Percentiles rank a stretch among this genome's conserved stretches.
These are phyloP conservation scores for Oreortyx pictus DNA, from an alignment of 2,797 vertebrate genomes.

Conservation along the genomic window DNA sequence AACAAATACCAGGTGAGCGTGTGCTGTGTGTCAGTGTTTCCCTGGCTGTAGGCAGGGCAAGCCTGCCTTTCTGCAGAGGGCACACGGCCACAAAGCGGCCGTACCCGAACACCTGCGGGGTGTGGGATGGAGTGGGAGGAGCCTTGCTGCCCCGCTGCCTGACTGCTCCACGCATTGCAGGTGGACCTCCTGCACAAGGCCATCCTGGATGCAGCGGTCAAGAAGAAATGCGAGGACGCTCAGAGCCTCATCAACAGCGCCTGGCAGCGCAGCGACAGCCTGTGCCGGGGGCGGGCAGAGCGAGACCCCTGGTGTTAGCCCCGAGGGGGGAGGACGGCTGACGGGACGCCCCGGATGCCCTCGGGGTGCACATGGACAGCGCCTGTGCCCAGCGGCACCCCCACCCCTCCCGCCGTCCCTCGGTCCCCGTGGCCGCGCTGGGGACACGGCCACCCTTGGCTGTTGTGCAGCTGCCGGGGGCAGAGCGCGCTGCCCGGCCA, in stretches of 20 bases:
- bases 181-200: slow-evolving; percentile 86
- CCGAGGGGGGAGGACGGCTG: background rate
- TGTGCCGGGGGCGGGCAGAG: slow-evolving; percentile 91
- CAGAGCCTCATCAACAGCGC: slow-evolving; percentile 90
- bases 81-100: background rate
- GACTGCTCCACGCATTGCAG: slow-evolving; percentile 46
- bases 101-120: accelerated
- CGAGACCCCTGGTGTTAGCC: slow-evolving; percentile 96
- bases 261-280: slow-evolving; percentile 97
- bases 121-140: accelerated
- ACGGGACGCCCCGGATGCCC: accelerated
- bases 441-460: background rate
- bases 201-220: slow-evolving; percentile 80
- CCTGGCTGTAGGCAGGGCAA: background rate
- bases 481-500: background rate
- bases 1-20: slow-evolving; percentile 87
- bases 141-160: background rate
- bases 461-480: background rate
- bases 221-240: slow-evolving; percentile 91
- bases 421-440: background rate
- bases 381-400: background rate
- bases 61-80: background rate
- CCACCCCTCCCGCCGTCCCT: background rate
- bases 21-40: accelerated
- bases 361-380: background rate